Evolutionary conservation across 2,113 vertebrate species (phyloP).

Genomic region (Sphyrna mokarran): DNA sequence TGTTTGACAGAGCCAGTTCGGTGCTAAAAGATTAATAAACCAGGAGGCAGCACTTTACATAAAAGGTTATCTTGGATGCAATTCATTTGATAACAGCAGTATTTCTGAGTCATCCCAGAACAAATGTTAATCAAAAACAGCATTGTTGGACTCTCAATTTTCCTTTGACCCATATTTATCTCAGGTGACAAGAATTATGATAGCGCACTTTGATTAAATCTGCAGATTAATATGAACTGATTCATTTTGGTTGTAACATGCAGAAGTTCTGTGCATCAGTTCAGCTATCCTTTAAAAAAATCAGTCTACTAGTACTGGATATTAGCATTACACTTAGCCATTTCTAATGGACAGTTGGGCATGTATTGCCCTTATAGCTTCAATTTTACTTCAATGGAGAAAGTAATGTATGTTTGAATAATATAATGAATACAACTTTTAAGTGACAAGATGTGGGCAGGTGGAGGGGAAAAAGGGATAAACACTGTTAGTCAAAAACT

Average conservation of each 20-base stretch:
- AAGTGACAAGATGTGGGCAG: no score
- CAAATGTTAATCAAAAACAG: background rate
- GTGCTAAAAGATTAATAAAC: background rate
- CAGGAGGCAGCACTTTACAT: background rate
- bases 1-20: background rate
- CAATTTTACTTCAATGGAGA: background rate
- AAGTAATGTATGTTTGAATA: background rate
- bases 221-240: background rate
- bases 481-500: no score
- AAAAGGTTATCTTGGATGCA: background rate
- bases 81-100: background rate
- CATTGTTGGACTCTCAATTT: background rate
- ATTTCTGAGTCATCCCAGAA: background rate
- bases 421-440: background rate
- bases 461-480: no score
- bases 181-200: background rate
- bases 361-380: background rate
- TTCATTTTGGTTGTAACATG: background rate
- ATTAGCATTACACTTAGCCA: background rate
- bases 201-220: background rate
- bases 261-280: background rate
- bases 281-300: background rate
- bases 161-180: background rate
- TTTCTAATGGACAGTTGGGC: background rate
- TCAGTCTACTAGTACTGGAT: background rate